Percentiles rank a stretch among this genome's conserved stretches.
phyloP scores from a whole-genome alignment of 2,888 invertebrate species.

The Eurois occulta region DNA sequence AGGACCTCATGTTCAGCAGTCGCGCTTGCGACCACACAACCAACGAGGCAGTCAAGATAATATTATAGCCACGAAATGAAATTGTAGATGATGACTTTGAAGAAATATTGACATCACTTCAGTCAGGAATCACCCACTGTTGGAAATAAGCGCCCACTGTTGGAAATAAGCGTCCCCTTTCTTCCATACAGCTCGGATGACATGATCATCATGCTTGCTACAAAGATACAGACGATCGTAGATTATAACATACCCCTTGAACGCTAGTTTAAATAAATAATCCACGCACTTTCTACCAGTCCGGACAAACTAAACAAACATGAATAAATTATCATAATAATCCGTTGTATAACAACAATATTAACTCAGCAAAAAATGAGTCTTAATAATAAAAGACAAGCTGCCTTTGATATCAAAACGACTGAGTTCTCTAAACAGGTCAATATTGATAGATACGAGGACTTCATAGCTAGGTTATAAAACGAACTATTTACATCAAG shows the following conservation, averaged over 20 bases:
- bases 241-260: not conserved
- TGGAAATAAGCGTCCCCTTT: not conserved
- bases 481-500: not conserved
- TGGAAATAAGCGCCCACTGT: not conserved
- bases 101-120: not conserved
- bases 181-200: not conserved
- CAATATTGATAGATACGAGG: constrained; percentile 20
- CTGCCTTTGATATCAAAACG: constrained; percentile 15
- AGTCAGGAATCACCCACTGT: not conserved
- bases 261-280: not conserved
- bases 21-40: too few species aligned
- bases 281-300: not conserved
- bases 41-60: not conserved
- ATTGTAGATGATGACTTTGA: not conserved
- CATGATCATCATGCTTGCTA: not conserved
- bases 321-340: constrained; percentile 46
- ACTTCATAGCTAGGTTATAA: not conserved
- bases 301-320: constrained; percentile 9
- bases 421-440: constrained; percentile 18
- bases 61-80: not conserved
- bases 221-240: not conserved
- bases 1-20: too few species aligned
- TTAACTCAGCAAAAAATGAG: constrained; percentile 8
- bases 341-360: constrained; percentile 5
- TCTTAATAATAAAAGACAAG: constrained; percentile 3